Evolutionary conservation across 2,888 invertebrate genomes (phyloP).

Genomic region (Mechanitis messenoides): DNA sequence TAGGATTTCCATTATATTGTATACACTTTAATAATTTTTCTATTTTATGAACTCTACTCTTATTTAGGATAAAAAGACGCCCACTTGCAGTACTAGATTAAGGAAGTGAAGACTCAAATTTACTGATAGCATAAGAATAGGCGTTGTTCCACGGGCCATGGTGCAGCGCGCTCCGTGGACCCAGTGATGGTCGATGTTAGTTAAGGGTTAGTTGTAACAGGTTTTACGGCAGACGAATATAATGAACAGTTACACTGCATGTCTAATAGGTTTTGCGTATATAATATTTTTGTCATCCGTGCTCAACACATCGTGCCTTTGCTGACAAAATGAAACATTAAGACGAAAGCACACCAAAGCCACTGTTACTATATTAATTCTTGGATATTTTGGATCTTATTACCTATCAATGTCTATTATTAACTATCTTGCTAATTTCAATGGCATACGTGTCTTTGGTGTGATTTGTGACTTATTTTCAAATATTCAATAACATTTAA

Average conservation of each 20-base stretch:
- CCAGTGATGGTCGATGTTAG: slow-evolving; percentile 6
- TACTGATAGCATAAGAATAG: not conserved
- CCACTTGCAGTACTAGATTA: no score
- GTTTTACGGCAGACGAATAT: slow-evolving; percentile 12
- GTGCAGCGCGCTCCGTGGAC: not conserved
- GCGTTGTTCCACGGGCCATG: slow-evolving; percentile 2
- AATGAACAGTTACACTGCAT: slow-evolving; percentile 5
- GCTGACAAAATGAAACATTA: slow-evolving; percentile 21
- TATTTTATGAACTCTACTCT: no score
- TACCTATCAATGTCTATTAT: not conserved
- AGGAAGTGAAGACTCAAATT: no score
- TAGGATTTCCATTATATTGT: no score
- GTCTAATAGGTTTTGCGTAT: slow-evolving; percentile 9
- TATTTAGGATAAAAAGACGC: no score
- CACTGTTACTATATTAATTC: not conserved
- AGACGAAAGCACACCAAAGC: slow-evolving; percentile 18
- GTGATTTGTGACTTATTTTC: slow-evolving; percentile 14
- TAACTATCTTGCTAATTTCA: not conserved
- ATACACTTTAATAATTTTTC: no score
- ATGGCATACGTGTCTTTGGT: slow-evolving; percentile 9
- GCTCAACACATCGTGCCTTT: slow-evolving; percentile 32
- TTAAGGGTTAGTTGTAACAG: slow-evolving; percentile 6
- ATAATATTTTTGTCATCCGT: slow-evolving; percentile 23
- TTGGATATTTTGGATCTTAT: not conserved
- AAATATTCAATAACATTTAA: slow-evolving; percentile 9